Percentiles rank a stretch among this genome's conserved stretches.
These are phyloP conservation scores for Holothuria glaberrima DNA, from an alignment of 35 echinoderm and acorn worm species.

Conservation along the genomic window DNA sequence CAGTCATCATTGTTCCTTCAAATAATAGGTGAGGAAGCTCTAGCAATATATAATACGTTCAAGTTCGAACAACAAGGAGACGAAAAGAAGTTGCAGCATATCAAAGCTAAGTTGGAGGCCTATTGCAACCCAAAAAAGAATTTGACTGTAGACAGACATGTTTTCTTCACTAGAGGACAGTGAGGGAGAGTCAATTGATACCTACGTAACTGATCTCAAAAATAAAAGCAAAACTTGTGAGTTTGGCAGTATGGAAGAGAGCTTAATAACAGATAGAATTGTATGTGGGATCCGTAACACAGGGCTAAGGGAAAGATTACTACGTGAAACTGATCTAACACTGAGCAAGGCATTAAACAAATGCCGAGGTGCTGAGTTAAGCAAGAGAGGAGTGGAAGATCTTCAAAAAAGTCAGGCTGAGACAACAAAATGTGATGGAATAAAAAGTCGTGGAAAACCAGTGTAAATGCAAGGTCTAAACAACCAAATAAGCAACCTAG, in stretches of 20 bases:
- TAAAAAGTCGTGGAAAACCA: background rate
- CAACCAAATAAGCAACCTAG: background rate
- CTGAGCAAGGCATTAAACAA: conserved; percentile 25
- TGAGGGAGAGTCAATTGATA: conserved; percentile 17
- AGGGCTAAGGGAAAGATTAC: background rate
- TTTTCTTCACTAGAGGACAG: conserved; percentile 20
- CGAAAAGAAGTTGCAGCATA: background rate
- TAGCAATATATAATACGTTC: too few species aligned
- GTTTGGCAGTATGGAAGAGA: too few species aligned
- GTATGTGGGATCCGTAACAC: conserved; percentile 7
- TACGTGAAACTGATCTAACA: conserved; percentile 29
- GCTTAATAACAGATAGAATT: too few species aligned
- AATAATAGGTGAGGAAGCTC: too few species aligned
- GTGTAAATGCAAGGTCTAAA: conserved; percentile 20
- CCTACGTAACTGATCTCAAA: too few species aligned
- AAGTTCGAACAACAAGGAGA: conserved; percentile 13
- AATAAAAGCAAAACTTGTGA: too few species aligned
- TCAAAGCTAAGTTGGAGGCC: conserved; percentile 8
- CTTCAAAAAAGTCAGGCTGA: too few species aligned
- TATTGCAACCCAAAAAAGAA: conserved; percentile 24
- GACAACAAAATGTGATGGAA: background rate
- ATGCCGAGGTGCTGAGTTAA: background rate
- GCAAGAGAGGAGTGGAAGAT: background rate
- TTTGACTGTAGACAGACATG: too few species aligned
- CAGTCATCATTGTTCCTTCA: too few species aligned